phyloP scores from a whole-genome alignment of 2,113 vertebrate genomes.

The Dissostichus mawsoni region DNA sequence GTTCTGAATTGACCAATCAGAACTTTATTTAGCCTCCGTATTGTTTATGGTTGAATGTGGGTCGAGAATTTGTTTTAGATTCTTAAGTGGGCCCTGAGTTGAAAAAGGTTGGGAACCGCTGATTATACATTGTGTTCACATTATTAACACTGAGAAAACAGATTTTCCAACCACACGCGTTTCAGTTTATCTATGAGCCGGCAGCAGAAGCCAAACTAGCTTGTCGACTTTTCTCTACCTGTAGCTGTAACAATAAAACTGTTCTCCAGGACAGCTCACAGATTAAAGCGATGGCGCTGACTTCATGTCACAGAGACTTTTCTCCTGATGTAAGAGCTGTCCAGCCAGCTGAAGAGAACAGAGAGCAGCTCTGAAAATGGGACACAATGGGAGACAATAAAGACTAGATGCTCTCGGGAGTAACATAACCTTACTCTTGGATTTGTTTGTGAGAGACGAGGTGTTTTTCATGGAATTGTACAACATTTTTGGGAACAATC shows the following conservation, averaged over 20 bases:
- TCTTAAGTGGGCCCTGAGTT: too few species aligned
- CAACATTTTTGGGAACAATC: background rate
- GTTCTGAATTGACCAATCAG: too few species aligned
- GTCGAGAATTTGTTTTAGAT: too few species aligned
- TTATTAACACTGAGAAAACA: background rate
- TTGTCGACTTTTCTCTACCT: background rate
- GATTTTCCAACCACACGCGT: background rate
- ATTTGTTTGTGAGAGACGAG: background rate
- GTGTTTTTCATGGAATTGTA: background rate
- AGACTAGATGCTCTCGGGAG: conserved; percentile 2
- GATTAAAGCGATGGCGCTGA: conserved; percentile 25
- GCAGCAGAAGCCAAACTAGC: too few species aligned
- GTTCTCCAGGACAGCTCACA: conserved; percentile 27
- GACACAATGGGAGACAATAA: conserved; percentile 22
- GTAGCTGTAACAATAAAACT: conserved; percentile 4
- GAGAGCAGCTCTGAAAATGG: conserved; percentile 37
- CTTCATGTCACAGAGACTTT: conserved; percentile 32
- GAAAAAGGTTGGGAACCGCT: too few species aligned
- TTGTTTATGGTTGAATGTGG: too few species aligned
- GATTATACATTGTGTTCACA: background rate
- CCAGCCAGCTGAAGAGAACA: conserved; percentile 35
- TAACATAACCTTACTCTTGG: background rate
- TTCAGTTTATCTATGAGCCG: too few species aligned
- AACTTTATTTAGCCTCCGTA: too few species aligned
- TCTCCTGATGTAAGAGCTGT: conserved; percentile 43